These are phyloP conservation scores for Dryadula phaetusa DNA, from an alignment of 2,888 invertebrate genomes.

Conservation along the genomic window DNA sequence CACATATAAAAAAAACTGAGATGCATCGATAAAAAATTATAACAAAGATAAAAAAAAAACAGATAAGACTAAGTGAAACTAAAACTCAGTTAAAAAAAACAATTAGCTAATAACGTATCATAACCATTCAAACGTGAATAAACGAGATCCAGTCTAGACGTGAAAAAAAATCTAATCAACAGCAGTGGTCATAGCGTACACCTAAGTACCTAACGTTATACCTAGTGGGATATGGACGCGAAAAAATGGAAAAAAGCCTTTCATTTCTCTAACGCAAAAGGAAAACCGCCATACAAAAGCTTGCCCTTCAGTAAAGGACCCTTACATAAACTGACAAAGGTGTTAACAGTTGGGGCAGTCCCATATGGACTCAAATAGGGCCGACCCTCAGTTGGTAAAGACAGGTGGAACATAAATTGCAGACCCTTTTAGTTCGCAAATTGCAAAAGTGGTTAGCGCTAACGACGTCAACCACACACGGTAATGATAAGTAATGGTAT, in stretches of 20 bases:
- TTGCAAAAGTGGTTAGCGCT: slow-evolving; percentile 65
- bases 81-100: background rate
- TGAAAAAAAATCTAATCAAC: slow-evolving; percentile 39
- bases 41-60: background rate
- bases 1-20: too few species aligned
- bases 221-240: slow-evolving; percentile 41
- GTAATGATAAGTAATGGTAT: slow-evolving; percentile 45
- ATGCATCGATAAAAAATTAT: background rate
- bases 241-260: slow-evolving; percentile 36
- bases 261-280: slow-evolving; percentile 52
- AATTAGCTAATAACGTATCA: slow-evolving; percentile 31
- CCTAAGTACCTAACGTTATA: slow-evolving; percentile 40
- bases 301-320: slow-evolving; percentile 56
- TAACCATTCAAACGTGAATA: slow-evolving; percentile 8
- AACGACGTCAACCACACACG: slow-evolving; percentile 55
- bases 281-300: slow-evolving; percentile 57
- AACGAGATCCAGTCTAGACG: slow-evolving; percentile 36
- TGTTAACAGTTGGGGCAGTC: slow-evolving; percentile 65
- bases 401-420: slow-evolving; percentile 76
- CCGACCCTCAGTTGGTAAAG: slow-evolving; percentile 63
- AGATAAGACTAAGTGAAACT: background rate
- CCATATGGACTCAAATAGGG: slow-evolving; percentile 69
- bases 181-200: slow-evolving; percentile 36
- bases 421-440: slow-evolving; percentile 68
- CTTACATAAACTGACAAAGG: slow-evolving; percentile 63